Evolutionary conservation across 2,888 invertebrate species (phyloP).

Genomic region (Melitaea athalia): DNA sequence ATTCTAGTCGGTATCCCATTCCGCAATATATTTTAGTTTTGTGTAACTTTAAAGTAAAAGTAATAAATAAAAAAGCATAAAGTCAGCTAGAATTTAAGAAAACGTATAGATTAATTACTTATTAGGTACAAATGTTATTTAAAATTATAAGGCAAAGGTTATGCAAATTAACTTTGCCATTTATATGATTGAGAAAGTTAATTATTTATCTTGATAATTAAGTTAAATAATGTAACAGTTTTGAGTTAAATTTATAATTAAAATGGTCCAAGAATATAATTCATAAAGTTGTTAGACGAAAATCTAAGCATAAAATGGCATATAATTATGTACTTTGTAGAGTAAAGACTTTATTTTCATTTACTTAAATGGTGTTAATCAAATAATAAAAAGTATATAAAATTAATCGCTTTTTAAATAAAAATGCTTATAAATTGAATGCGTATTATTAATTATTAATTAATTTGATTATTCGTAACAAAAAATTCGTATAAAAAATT

Average conservation of each 20-base stretch:
- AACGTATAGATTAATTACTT: not conserved
- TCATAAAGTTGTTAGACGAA: not conserved
- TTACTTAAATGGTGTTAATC: not conserved
- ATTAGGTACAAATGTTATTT: not conserved
- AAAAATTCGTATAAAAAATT: not conserved
- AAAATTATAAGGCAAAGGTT: not conserved
- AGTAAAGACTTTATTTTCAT: not conserved
- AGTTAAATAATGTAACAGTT: not conserved
- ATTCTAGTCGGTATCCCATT: slow-evolving; percentile 24
- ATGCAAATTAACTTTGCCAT: not conserved
- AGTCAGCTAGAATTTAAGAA: not conserved
- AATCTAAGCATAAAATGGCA: not conserved
- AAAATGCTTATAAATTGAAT: not conserved
- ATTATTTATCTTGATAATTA: not conserved
- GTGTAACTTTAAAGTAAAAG: not conserved
- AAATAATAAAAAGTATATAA: not conserved
- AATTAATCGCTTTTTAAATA: not conserved
- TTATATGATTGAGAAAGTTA: not conserved
- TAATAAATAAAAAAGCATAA: not conserved
- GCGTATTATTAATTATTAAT: not conserved
- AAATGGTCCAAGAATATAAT: not conserved
- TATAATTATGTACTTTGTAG: not conserved
- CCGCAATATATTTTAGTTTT: slow-evolving; percentile 3
- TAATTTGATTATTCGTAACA: not conserved
- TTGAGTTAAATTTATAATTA: not conserved